Percentiles rank a stretch among this genome's conserved stretches.
These are phyloP conservation scores for Puntigrus tetrazona DNA, from an alignment of 2,113 vertebrate species.

Conservation along the genomic window DNA sequence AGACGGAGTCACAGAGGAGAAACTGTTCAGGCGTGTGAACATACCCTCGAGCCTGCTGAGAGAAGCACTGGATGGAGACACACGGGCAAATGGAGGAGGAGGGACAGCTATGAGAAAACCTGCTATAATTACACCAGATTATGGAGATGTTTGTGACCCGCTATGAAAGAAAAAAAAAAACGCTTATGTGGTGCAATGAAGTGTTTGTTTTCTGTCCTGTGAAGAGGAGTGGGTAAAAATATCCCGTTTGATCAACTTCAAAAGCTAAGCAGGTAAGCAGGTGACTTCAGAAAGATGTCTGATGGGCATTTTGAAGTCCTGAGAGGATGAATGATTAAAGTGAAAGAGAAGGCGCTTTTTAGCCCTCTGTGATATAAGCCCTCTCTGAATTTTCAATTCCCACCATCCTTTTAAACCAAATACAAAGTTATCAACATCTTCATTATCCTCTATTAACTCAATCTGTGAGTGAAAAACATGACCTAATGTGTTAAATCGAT, in stretches of 20 bases:
- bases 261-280: slow-evolving; percentile 29
- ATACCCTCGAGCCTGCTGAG: slow-evolving; percentile 18
- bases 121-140: slow-evolving; percentile 23
- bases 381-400: neutral
- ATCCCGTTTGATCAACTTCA: slow-evolving; percentile 26
- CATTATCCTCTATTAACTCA: neutral
- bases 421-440: neutral
- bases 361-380: neutral
- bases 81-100: slow-evolving; percentile 28
- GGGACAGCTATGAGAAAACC: slow-evolving; percentile 17
- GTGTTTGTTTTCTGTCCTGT: neutral
- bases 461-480: neutral
- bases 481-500: neutral
- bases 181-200: neutral
- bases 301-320: slow-evolving; percentile 2
- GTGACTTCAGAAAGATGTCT: slow-evolving; percentile 21
- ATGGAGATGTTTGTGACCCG: slow-evolving; percentile 2
- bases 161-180: neutral
- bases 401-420: neutral
- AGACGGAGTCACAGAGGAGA: neutral
- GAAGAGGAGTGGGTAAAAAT: neutral
- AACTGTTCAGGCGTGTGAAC: slow-evolving; percentile 18
- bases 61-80: slow-evolving; percentile 4
- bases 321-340: slow-evolving; percentile 19
- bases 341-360: neutral